Conservation (phyloP, 2,113 vertebrate species). For the Nicator chloris region DNA sequence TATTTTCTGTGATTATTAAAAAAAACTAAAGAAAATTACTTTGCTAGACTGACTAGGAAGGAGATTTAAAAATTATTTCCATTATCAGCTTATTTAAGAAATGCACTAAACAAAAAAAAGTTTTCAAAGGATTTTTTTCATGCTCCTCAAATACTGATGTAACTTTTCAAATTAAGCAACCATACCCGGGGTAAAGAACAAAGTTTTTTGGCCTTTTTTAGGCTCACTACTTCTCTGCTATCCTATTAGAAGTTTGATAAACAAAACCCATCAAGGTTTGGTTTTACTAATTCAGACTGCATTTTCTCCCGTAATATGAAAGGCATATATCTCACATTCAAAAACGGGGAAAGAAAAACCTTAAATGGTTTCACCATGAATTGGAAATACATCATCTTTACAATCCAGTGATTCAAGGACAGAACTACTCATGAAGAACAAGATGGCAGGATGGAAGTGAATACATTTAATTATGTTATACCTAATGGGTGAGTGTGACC, state of each 20-base stretch:
- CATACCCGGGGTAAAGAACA: not conserved
- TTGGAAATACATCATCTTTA: rapidly evolving
- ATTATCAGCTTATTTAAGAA: not conserved
- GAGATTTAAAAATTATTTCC: not conserved
- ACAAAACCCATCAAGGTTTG: not conserved
- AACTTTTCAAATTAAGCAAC: not conserved
- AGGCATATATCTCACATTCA: not conserved
- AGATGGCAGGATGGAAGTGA: not conserved
- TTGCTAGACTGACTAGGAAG: not conserved
- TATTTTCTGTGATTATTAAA: not conserved
- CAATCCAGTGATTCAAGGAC: not conserved
- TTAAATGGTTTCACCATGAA: not conserved
- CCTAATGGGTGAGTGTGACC: not conserved
- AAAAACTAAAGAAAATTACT: not conserved
- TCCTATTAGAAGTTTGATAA: not conserved
- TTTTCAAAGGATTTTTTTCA: not conserved
- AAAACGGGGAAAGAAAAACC: not conserved
- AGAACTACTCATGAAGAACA: not conserved
- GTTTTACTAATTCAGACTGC: not conserved
- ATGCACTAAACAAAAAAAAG: not conserved
- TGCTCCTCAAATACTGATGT: not conserved
- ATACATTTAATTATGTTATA: not conserved
- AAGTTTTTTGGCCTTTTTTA: not conserved
- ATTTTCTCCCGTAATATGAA: not conserved
- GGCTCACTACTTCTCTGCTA: not conserved